phyloP scores from a whole-genome alignment of 2,888 invertebrate genomes.

The Hydropsyche betteni region DNA sequence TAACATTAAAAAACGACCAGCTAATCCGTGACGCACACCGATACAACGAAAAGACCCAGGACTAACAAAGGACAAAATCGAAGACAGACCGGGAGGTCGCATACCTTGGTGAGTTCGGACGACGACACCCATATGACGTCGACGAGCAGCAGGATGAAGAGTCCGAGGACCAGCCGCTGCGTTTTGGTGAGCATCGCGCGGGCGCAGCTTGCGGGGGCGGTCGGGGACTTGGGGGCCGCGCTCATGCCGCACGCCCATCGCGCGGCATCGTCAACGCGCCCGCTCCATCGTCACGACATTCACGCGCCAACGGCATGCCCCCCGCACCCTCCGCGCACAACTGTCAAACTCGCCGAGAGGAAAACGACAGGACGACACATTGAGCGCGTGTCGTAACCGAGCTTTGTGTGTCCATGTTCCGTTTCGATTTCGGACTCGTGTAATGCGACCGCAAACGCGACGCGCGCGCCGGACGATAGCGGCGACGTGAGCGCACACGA shows the following conservation, averaged over 20 bases:
- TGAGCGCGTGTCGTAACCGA: too few species aligned
- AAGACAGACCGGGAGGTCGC: too few species aligned
- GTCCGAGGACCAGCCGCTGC: slow-evolving; percentile 82
- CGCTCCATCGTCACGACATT: neutral
- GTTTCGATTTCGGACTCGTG: too few species aligned
- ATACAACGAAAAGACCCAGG: too few species aligned
- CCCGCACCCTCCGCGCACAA: neutral
- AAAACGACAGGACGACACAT: too few species aligned
- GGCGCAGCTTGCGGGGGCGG: neutral
- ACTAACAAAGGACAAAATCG: too few species aligned
- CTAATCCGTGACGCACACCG: too few species aligned
- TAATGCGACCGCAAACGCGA: too few species aligned
- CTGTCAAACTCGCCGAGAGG: neutral
- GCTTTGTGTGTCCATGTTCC: too few species aligned
- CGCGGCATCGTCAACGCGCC: neutral
- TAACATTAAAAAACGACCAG: too few species aligned
- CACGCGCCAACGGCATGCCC: neutral
- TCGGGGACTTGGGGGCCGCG: neutral
- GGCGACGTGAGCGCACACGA: too few species aligned
- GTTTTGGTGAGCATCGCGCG: slow-evolving; percentile 67
- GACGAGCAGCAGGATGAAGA: slow-evolving; percentile 86
- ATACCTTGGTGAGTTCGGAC: slow-evolving; percentile 93
- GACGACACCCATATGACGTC: slow-evolving; percentile 97
- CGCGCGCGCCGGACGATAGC: too few species aligned
- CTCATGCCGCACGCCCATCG: neutral